These are phyloP conservation scores for Hypotaenidia philippensis DNA, from an alignment of 2,797 vertebrate species.

Conservation along the genomic window DNA sequence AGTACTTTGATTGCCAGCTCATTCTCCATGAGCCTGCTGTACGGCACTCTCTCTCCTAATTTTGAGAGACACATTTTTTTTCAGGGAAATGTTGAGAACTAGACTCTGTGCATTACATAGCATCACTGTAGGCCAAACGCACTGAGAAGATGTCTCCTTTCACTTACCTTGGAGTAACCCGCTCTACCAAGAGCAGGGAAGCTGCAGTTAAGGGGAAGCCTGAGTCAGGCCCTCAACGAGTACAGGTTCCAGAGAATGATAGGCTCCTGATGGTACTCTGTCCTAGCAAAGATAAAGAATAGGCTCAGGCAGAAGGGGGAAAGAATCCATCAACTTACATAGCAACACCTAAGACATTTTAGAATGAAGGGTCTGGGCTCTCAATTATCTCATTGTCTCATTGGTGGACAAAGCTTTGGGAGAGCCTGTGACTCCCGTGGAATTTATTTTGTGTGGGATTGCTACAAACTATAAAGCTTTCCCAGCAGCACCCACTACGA, in stretches of 20 bases:
- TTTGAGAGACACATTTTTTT: background rate
- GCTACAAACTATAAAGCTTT: background rate
- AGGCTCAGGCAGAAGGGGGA: background rate
- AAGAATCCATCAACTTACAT: background rate
- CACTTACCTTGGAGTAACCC: background rate
- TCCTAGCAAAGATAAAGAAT: conserved; percentile 11
- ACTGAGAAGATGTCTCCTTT: background rate
- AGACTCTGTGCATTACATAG: background rate
- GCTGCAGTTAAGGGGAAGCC: background rate
- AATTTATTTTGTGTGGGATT: background rate
- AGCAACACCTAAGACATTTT: background rate
- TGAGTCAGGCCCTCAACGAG: background rate
- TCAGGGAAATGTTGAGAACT: background rate
- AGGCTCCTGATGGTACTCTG: background rate
- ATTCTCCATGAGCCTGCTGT: background rate
- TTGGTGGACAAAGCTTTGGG: background rate
- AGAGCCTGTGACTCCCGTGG: background rate
- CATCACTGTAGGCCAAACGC: background rate
- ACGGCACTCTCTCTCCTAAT: background rate
- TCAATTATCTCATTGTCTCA: background rate
- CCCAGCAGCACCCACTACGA: background rate
- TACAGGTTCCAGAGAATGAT: background rate
- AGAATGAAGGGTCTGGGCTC: background rate
- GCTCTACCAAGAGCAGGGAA: rapidly evolving
- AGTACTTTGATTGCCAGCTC: background rate